A percentile compares a stretch with the other conserved stretches of the same genome.
Conservation (phyloP, 2,113 vertebrate species). For the Micronycteris hirsuta region DNA sequence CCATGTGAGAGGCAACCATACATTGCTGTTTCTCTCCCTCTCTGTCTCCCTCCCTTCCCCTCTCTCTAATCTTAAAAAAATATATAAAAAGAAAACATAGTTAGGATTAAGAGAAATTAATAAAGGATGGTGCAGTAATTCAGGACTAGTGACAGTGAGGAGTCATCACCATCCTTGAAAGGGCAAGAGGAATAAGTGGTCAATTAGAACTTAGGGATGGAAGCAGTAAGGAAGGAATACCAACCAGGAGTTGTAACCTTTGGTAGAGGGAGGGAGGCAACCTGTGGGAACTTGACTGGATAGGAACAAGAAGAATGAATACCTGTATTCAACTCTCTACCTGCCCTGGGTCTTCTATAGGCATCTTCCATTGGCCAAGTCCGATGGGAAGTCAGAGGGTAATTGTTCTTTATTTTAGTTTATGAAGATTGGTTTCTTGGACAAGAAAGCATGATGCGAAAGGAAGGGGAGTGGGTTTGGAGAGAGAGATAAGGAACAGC, state of each 20-base stretch:
- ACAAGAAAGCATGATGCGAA: neutral
- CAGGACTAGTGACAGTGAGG: neutral
- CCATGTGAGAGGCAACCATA: too few relatives aligned
- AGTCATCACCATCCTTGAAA: too few relatives aligned
- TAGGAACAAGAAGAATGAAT: neutral
- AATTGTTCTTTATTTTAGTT: neutral
- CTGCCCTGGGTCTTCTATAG: neutral
- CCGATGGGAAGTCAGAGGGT: neutral
- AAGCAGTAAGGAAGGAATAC: neutral
- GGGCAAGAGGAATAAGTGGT: neutral
- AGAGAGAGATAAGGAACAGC: neutral
- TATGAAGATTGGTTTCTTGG: neutral
- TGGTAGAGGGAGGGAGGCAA: neutral
- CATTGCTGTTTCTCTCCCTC: too few relatives aligned
- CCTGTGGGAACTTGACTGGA: neutral
- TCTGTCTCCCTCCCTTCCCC: too few relatives aligned
- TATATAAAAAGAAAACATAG: too few relatives aligned
- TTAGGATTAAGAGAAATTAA: neutral
- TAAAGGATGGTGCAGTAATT: neutral
- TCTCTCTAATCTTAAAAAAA: too few relatives aligned
- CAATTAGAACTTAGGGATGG: neutral
- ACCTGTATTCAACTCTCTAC: neutral
- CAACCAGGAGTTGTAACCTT: neutral
- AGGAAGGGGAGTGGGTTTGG: neutral
- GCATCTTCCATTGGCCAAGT: neutral